Conservation (phyloP, 2,113 vertebrate genomes). For the Tinamus guttatus region DNA sequence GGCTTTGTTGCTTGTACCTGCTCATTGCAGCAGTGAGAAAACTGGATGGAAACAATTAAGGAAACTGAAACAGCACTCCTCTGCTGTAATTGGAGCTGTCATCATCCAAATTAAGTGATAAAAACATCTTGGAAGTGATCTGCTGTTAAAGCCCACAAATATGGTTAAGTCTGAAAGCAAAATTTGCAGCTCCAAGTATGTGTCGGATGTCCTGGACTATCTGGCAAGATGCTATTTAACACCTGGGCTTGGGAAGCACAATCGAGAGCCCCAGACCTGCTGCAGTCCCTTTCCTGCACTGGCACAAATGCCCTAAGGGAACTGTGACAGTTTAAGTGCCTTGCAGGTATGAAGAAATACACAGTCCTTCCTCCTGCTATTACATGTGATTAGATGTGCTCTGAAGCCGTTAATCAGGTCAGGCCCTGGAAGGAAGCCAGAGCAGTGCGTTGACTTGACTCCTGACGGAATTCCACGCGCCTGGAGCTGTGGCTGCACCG, state of each 20-base stretch:
- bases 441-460: not conserved
- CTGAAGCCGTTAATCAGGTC: not conserved
- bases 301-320: not conserved
- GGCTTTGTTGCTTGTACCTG: not conserved
- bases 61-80: not conserved
- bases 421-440: not conserved
- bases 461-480: no score
- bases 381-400: not conserved
- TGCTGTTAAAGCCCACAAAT: not conserved
- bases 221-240: not conserved
- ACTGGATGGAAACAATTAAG: not conserved
- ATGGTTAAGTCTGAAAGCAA: not conserved
- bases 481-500: not conserved
- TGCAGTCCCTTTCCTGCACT: not conserved
- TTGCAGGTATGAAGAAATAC: not conserved
- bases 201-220: fast-evolving
- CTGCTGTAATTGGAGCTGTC: not conserved
- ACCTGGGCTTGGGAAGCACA: not conserved
- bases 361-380: not conserved
- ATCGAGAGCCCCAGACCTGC: not conserved
- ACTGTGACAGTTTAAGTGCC: not conserved
- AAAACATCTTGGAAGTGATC: not conserved
- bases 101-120: not conserved
- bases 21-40: not conserved
- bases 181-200: not conserved